A percentile compares a stretch with the other conserved stretches of the same genome.
Conservation (phyloP, 2,113 vertebrate genomes). For the Hyla sarda region DNA sequence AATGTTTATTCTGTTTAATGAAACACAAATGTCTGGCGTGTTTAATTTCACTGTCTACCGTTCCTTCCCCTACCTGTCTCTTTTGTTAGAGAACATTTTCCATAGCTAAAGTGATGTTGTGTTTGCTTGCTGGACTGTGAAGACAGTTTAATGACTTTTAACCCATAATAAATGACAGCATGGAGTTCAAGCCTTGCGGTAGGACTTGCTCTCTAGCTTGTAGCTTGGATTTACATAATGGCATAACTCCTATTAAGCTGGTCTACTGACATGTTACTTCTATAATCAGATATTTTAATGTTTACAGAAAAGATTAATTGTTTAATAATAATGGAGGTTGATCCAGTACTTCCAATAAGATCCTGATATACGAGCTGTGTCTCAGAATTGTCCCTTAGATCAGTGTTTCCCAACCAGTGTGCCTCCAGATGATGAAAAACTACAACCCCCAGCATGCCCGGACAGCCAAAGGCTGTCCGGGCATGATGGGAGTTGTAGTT, state of each 20-base stretch:
- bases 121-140: background rate
- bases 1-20: background rate
- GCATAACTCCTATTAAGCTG: background rate
- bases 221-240: background rate
- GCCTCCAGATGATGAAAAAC: no score
- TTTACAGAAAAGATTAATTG: background rate
- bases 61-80: background rate
- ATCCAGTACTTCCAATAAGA: background rate
- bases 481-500: no score
- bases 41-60: background rate
- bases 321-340: background rate
- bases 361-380: background rate
- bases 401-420: no score
- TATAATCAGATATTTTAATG: background rate
- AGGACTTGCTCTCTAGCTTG: background rate
- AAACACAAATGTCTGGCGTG: background rate
- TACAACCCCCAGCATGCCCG: no score
- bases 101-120: background rate
- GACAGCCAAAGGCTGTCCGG: no score
- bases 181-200: background rate
- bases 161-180: background rate
- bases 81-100: conserved; percentile 8
- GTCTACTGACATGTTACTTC: background rate
- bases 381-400: no score
- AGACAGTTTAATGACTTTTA: background rate